These are phyloP conservation scores for Pitangus sulphuratus DNA, from an alignment of 2,797 vertebrate species.

Conservation along the genomic window DNA sequence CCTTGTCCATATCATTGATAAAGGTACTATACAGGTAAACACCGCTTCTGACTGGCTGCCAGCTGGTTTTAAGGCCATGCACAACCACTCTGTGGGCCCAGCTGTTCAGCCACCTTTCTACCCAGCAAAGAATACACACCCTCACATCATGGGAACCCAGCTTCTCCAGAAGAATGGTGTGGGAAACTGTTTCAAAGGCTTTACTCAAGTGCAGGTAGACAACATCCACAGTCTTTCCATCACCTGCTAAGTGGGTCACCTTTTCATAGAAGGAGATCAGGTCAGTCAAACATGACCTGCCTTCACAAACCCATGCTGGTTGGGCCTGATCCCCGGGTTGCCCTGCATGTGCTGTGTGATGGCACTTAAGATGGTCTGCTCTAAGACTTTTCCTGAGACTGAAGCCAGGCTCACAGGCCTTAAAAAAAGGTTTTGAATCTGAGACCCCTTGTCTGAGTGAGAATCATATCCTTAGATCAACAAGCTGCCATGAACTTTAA, in stretches of 20 bases:
- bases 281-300: too few relatives aligned
- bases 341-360: neutral
- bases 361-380: neutral
- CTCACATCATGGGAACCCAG: neutral
- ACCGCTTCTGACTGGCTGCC: rapidly evolving
- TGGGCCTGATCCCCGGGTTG: neutral
- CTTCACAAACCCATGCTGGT: neutral
- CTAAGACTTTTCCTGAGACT: neutral
- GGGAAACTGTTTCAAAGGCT: neutral
- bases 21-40: neutral
- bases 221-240: neutral
- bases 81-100: neutral
- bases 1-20: neutral
- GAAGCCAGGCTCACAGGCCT: too few relatives aligned
- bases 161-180: neutral
- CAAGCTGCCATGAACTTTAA: neutral
- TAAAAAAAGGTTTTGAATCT: neutral
- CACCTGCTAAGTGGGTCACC: neutral
- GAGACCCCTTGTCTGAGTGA: neutral
- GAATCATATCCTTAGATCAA: neutral
- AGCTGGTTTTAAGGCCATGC: neutral
- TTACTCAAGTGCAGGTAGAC: neutral
- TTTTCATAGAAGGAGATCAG: neutral
- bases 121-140: neutral
- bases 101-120: neutral